These are phyloP conservation scores for Halcyon senegalensis DNA, from an alignment of 2,113 vertebrate species.

Conservation along the genomic window DNA sequence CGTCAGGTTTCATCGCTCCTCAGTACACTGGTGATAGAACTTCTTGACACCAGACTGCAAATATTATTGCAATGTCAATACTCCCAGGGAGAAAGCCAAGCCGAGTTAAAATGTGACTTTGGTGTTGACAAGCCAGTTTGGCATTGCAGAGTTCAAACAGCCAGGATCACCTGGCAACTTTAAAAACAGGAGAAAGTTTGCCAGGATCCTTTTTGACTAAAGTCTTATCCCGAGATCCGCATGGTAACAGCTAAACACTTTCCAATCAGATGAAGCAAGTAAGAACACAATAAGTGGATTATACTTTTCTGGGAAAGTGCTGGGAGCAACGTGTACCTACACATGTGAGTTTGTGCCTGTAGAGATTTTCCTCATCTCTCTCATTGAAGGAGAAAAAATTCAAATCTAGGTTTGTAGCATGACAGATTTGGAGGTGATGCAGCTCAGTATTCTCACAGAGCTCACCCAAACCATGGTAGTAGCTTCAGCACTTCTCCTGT, in stretches of 20 bases:
- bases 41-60: slow-evolving; percentile 55
- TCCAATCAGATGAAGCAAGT: slow-evolving; percentile 5
- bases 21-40: not conserved
- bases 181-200: slow-evolving; percentile 12
- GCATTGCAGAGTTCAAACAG: not conserved
- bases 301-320: not conserved
- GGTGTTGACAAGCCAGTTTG: slow-evolving; percentile 47
- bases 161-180: slow-evolving; percentile 43
- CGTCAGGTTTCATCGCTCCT: slow-evolving; percentile 51
- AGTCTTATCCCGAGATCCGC: not conserved
- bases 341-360: not conserved
- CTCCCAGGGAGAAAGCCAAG: slow-evolving; percentile 42
- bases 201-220: slow-evolving; percentile 10
- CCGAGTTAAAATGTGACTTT: slow-evolving; percentile 25
- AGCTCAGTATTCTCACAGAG: not conserved
- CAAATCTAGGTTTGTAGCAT: not conserved
- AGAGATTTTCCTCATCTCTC: not conserved
- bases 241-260: slow-evolving; percentile 5
- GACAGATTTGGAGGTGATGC: not conserved
- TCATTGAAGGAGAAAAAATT: not conserved
- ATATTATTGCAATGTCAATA: slow-evolving; percentile 52
- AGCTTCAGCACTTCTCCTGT: not conserved
- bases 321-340: not conserved
- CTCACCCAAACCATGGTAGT: not conserved
- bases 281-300: not conserved